These are phyloP conservation scores for Ceyx margarethae DNA, from an alignment of 2,113 vertebrate species.

Conservation along the genomic window DNA sequence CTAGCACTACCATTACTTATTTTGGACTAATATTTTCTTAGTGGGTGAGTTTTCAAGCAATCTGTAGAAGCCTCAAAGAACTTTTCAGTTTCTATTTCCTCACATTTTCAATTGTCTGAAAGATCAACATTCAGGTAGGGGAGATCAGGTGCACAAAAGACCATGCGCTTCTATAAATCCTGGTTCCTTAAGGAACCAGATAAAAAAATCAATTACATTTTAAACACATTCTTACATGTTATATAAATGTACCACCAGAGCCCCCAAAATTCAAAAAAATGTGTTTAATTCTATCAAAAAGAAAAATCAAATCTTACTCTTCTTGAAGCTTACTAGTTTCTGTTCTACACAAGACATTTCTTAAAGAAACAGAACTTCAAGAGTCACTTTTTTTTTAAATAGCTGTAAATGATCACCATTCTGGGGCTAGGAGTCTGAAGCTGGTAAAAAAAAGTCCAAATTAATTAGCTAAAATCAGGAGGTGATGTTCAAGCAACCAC, in stretches of 20 bases:
- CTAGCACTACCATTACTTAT: background rate
- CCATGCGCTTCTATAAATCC: background rate
- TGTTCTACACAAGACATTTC: background rate
- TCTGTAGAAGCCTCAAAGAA: background rate
- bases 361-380: background rate
- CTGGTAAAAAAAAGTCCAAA: background rate
- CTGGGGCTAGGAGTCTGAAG: background rate
- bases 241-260: background rate
- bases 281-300: background rate
- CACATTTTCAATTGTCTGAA: background rate
- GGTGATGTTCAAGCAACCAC: background rate
- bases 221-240: background rate
- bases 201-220: background rate
- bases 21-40: background rate
- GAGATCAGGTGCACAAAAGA: background rate
- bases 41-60: background rate
- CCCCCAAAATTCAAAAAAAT: background rate
- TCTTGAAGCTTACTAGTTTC: background rate
- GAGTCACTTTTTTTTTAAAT: background rate
- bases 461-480: background rate
- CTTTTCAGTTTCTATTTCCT: background rate
- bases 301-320: background rate
- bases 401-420: background rate
- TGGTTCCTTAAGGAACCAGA: background rate
- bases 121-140: background rate